Evolutionary conservation across 2,113 vertebrate genomes (phyloP).

Genomic region (Forbesichthys papilliferus): DNA sequence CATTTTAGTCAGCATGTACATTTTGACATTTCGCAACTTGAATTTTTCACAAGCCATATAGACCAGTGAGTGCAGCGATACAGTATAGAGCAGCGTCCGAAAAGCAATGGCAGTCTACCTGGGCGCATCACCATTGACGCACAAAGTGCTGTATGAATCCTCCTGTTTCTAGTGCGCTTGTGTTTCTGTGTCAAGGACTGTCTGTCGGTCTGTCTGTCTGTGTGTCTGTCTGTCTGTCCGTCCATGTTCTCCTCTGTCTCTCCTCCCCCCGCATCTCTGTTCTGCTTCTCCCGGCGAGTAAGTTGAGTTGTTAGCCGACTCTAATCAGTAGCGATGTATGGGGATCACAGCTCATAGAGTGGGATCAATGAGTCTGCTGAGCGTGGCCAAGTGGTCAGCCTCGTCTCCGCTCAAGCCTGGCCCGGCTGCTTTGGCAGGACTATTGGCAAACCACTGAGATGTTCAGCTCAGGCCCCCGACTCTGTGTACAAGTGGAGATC

Average conservation of each 20-base stretch:
- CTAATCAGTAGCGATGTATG: slow-evolving; percentile 60
- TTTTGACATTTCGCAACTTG: slow-evolving; percentile 58
- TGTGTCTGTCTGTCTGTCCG: no score
- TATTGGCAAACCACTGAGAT: slow-evolving; percentile 55
- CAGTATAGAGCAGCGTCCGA: no score
- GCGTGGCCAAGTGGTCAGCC: slow-evolving; percentile 64
- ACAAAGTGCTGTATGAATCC: neutral
- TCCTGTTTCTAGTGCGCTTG: slow-evolving; percentile 19
- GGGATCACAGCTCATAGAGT: slow-evolving; percentile 55
- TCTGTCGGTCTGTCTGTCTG: no score
- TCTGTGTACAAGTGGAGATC: slow-evolving; percentile 35
- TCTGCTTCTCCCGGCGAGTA: neutral
- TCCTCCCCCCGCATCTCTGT: no score
- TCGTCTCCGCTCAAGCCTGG: slow-evolving; percentile 60
- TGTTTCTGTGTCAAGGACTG: neutral
- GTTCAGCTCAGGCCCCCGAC: slow-evolving; percentile 30
- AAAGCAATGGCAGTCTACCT: no score
- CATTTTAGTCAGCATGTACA: slow-evolving; percentile 48
- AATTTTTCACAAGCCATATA: slow-evolving; percentile 67
- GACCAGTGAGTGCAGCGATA: slow-evolving; percentile 24
- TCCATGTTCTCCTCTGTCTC: no score
- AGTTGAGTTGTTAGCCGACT: slow-evolving; percentile 46
- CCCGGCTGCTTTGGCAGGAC: slow-evolving; percentile 58
- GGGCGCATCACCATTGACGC: slow-evolving; percentile 48
- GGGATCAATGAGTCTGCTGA: slow-evolving; percentile 67